Evolutionary conservation across 2,888 invertebrate species (phyloP), one percentile per base, ranked within the genome.

Genomic region (Drosophila kuntzei): DNA sequence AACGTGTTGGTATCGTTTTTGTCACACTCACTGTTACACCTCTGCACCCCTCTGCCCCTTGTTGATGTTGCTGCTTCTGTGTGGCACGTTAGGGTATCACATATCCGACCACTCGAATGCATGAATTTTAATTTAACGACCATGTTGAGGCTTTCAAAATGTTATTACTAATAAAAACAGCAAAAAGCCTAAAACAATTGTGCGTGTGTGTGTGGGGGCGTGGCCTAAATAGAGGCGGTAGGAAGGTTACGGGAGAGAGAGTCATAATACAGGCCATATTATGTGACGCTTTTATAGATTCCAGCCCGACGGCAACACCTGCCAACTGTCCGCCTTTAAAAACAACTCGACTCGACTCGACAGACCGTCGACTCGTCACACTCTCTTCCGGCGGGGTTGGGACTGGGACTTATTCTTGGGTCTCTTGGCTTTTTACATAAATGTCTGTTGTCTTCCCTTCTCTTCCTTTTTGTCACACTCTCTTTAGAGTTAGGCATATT

Each of bases 91-190:
- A 65, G 36, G 53, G 58, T 74, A 74, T 62, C 74, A 29, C 61
- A 71, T 76, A 72, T 72, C 79, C 79, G 64, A 53, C n/a, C 44
- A 75, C 67, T 67, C 58, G 64, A 67, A 63, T 72, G 84, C 80
- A 80, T 80, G 78, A 61, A 81, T 83, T 81, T 80, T 60, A 73
- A 81, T 80, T 80, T 76, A 68, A 87, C 77, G 71, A 71, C 55
- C 86, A 71, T 63, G 86, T 74, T 76, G 84, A 79, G 89, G 82
- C 85, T 81, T 80, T 89, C 82, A 81, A 89, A 86, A 89, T 85
- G 87, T 86, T 86, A 87, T 89, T 87, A 85, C 85, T 70, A 80
- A 86, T 86, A 86, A 86, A 86, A 83, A 43, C 70, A 34, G 59
- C 59, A 47, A 47, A 53, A 53, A 39, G 44, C 46, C 57, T 58